phyloP scores from a whole-genome alignment of 2,113 vertebrate species.

The Erinaceus europaeus region DNA sequence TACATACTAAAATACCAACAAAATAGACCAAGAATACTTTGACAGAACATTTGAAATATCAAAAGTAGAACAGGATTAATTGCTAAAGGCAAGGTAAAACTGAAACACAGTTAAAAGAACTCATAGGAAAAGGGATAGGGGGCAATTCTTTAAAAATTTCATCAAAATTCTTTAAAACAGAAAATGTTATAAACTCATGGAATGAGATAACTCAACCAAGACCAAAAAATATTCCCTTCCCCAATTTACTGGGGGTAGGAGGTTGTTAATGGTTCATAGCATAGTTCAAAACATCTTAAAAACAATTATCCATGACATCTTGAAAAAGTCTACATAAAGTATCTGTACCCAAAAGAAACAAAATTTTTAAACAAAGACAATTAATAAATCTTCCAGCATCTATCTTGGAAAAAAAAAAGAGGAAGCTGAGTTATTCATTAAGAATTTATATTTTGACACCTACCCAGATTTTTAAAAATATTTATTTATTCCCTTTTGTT shows the following conservation, averaged over 20 bases:
- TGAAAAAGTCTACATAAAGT: slow-evolving; percentile 17
- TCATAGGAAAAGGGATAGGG: not conserved
- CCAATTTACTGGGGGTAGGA: too few species aligned
- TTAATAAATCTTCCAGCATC: slow-evolving; percentile 30
- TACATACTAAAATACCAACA: not conserved
- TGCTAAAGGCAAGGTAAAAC: slow-evolving; percentile 16
- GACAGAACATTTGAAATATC: not conserved
- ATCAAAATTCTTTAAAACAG: too few species aligned
- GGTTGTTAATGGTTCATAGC: too few species aligned
- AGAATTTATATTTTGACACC: slow-evolving; percentile 1
- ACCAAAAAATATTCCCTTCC: too few species aligned
- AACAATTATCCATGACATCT: slow-evolving; percentile 24
- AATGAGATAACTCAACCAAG: too few species aligned
- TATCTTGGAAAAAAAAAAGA: not conserved
- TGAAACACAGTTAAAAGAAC: not conserved
- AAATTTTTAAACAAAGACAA: slow-evolving; percentile 11
- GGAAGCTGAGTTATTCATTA: not conserved
- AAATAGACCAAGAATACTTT: not conserved
- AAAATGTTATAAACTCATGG: too few species aligned
- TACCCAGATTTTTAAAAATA: too few species aligned
- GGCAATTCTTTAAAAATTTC: not conserved
- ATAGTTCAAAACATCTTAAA: too few species aligned
- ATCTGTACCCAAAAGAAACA: slow-evolving; percentile 16
- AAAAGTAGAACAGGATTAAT: not conserved
- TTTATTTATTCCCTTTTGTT: too few species aligned